Evolutionary conservation across 2,888 invertebrate species (phyloP).

Genomic region (Zelleria hepariella): DNA sequence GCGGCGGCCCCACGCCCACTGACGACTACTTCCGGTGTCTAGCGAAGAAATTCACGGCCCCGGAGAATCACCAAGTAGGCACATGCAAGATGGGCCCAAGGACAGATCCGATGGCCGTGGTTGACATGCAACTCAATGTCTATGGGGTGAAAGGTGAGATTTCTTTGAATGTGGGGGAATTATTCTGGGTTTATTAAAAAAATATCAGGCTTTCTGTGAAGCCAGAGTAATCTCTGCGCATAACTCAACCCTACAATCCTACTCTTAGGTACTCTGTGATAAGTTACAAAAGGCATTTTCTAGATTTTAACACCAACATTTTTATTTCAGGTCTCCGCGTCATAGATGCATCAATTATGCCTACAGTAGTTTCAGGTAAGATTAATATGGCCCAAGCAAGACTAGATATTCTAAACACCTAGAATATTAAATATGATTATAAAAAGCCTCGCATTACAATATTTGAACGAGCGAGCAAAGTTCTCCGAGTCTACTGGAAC

Average conservation of each 20-base stretch:
- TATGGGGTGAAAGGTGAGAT: conserved; percentile 72
- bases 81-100: conserved; percentile 86
- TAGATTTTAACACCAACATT: neutral
- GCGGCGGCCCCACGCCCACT: conserved; percentile 55
- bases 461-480: too few species aligned
- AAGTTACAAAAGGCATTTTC: neutral
- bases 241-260: conserved; percentile 29
- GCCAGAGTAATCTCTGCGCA: neutral
- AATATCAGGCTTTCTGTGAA: neutral
- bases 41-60: conserved; percentile 78
- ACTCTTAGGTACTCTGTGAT: neutral
- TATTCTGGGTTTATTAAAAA: neutral
- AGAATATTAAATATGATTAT: too few species aligned
- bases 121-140: conserved; percentile 77
- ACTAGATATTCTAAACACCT: too few species aligned
- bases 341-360: conserved; percentile 75
- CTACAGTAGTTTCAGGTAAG: conserved; percentile 59
- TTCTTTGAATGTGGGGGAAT: neutral
- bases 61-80: conserved; percentile 87
- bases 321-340: conserved; percentile 61
- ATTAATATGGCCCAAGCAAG: too few species aligned
- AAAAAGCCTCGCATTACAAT: too few species aligned
- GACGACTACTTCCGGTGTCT: conserved; percentile 86
- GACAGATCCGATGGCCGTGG: conserved; percentile 80
- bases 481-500: too few species aligned